Conservation (phyloP, 1,140 invertebrate species). For the Trinorchestia longiramus region DNA sequence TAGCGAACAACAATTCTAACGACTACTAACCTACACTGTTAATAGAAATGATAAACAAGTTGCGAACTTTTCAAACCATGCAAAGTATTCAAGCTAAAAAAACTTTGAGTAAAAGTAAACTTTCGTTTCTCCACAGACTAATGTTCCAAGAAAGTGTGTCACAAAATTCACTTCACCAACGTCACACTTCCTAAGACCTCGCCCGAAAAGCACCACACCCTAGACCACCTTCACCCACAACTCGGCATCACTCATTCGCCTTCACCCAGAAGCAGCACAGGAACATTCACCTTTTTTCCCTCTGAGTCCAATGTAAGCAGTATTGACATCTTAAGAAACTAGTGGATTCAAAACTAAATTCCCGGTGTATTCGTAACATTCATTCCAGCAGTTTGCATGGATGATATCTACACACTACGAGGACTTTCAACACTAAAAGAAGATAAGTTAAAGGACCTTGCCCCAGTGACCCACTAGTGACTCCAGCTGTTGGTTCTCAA, state of each 20-base stretch:
- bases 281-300: slow-evolving; percentile 3
- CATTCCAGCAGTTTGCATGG: neutral
- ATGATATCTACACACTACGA: neutral
- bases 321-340: neutral
- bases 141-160: neutral
- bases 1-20: too few species aligned
- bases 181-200: slow-evolving; percentile 3
- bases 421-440: neutral
- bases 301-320: neutral
- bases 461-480: neutral
- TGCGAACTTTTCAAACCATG: too few species aligned
- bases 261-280: neutral
- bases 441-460: slow-evolving; percentile 14
- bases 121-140: neutral
- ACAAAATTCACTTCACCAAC: neutral
- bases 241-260: neutral
- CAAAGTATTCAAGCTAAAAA: neutral
- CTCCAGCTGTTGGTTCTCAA: neutral
- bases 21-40: too few species aligned
- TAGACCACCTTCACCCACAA: slow-evolving; percentile 4
- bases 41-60: too few species aligned
- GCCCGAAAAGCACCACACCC: slow-evolving; percentile 27
- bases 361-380: neutral
- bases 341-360: neutral
- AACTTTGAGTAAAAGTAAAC: too few species aligned